Evolutionary conservation across 2,113 vertebrate genomes (phyloP).

Genomic region (Atractosteus spatula): DNA sequence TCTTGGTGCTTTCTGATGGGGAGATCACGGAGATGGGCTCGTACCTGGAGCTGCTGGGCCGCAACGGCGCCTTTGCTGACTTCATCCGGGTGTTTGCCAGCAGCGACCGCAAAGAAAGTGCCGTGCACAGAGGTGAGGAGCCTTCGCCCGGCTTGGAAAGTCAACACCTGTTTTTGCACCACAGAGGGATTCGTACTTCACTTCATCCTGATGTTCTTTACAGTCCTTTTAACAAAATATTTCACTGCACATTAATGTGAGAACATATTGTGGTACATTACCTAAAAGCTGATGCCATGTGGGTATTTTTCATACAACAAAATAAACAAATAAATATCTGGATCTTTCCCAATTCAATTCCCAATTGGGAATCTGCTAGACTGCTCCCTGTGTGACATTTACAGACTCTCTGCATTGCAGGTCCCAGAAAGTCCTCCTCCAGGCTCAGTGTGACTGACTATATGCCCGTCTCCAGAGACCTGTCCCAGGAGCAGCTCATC

Average conservation of each 20-base stretch:
- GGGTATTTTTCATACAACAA: no score
- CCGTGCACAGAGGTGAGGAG: conserved; percentile 59
- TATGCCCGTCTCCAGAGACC: conserved; percentile 71
- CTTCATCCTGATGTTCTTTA: no score
- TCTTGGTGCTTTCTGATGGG: conserved; percentile 81
- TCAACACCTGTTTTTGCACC: no score
- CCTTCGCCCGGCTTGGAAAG: background rate
- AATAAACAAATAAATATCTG: no score
- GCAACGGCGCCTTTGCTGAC: conserved; percentile 78
- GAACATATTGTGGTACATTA: no score
- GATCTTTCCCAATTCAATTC: background rate
- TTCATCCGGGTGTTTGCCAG: conserved; percentile 76
- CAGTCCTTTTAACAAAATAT: no score
- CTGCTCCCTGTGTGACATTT: background rate
- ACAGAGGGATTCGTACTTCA: no score
- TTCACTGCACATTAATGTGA: no score
- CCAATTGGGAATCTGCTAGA: background rate
- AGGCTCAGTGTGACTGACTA: conserved; percentile 70
- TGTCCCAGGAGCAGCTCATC: conserved; percentile 73
- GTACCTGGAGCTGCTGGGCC: conserved; percentile 81
- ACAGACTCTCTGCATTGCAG: conserved; percentile 35
- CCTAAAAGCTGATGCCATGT: no score
- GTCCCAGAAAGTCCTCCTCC: conserved; percentile 66
- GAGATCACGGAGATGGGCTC: conserved; percentile 83
- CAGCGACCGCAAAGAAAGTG: conserved; percentile 62